Base-by-base conservation (phyloP, 2,888 invertebrate genomes). In the Hemaris fuciformis region DNA sequence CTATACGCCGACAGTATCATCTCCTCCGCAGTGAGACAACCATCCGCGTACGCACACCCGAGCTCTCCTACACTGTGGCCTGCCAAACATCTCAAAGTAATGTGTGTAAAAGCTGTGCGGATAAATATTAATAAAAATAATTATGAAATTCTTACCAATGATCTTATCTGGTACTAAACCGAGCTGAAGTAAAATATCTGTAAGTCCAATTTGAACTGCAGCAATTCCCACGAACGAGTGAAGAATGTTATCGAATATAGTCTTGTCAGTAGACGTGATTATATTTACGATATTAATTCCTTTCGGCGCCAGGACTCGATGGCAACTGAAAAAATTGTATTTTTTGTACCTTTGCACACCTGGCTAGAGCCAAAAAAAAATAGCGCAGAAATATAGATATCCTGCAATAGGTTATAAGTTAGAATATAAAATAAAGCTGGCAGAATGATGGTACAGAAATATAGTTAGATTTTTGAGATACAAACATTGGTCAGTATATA, bases 31-130 rank as follows among this genome's bases (percentile, higher is more conserved):
- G 97, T 96, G 63, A 99, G 93, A 67, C 97, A 96, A 0, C 97
- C 97, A 82, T 99, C 99, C 1, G 98, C 98, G 83, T 99, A 99
- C 0, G 97, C 98, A 82, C 99, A 99, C 0, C 97, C 98, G 25
- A 99, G 89, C 84, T 99, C 99, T 23, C 99, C 99, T 0, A 98
- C 96, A 22, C 98, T 99, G 83, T 99, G 98, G 0, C 99, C 98
- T 93, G 62, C 4, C 45, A 0, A n/a, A n/a, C n/a, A n/a, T n/a
- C 3, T 20, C 8, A 20, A 25, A 15, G 34, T 56, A 42, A 46
- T 15, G 6, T 18, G 43, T 31, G 0, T 94, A 18, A 18, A 43
- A 20, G 15, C 15, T 5, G 15, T 4, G 1, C 3, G n/a, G n/a
- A n/a, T n/a, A n/a, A n/a, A n/a, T n/a, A n/a, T n/a, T n/a, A n/a